Base-by-base conservation (phyloP, 1,140 invertebrate species). In the Lamellibrachia luymesi region DNA sequence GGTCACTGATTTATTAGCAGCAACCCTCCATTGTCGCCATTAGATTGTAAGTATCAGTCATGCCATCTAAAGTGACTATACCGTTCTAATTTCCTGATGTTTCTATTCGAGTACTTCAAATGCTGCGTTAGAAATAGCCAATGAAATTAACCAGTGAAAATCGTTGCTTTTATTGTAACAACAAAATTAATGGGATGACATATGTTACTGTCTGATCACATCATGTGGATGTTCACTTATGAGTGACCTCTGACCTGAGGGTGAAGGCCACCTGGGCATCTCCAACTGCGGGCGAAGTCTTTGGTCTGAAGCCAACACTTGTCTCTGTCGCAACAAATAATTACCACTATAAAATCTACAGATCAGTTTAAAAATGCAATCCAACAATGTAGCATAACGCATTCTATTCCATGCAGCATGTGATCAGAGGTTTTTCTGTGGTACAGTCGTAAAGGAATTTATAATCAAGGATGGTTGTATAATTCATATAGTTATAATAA, bases 201-300 rank as follows among this genome's bases (percentile, higher is more conserved):
- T 22, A 80, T 80, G 17, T 80, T 4, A 22, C 13, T 10, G 64
- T 80, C 64, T 22, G 7, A 38, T 38, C 38, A 38, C 4, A 80
- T 80, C 13, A 56, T 56, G 52, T 38, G 52, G 52, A 56, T 56
- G 52, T 56, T 13, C 52, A 56, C 64, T 38, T 38, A 80, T 80
- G 64, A 13, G 25, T 91, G 52, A 92, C 49, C 50, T 52, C 89
- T 89, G 52, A 95, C 95, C 95, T 95, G 2, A 95, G 94, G 38
- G 95, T 95, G 90, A 95, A 95, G 8, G 94, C 93, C 91, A 93
- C 94, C n/a, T 94, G 94, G 13, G 94, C 94, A 56, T 94, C 95
- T 80, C 95, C 95, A 93, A 93, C 91, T 51, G 94, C 94, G 22
- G 95, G 95, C 25, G 95, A 95, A 90, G 95, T 95, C 92, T 94